phyloP scores from a whole-genome alignment of 2,113 vertebrate genomes.

The Rhombomys opimus region DNA sequence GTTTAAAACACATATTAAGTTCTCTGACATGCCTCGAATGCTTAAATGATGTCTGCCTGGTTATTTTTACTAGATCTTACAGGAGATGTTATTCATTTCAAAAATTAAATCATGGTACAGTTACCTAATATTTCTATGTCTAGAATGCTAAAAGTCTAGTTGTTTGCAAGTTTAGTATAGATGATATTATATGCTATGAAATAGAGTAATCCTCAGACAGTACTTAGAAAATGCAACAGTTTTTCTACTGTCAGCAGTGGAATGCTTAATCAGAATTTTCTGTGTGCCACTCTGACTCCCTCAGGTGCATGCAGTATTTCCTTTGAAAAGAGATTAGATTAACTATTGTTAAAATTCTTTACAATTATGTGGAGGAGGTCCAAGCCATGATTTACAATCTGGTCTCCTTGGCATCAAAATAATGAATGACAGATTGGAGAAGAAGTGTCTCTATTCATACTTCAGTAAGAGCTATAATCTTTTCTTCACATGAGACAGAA shows the following conservation, averaged over 20 bases:
- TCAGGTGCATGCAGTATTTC: conserved; percentile 40
- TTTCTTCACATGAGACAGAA: conserved; percentile 23
- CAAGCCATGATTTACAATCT: conserved; percentile 61
- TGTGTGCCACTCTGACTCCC: conserved; percentile 48
- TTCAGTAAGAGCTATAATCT: conserved; percentile 34
- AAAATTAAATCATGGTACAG: conserved; percentile 6
- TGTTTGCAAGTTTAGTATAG: conserved; percentile 29
- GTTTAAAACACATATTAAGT: conserved; percentile 20
- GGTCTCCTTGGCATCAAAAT: conserved; percentile 54
- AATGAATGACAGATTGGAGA: conserved; percentile 15
- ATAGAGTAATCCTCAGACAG: conserved; percentile 38
- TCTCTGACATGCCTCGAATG: background rate
- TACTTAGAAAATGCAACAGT: conserved; percentile 52
- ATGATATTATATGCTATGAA: conserved; percentile 46
- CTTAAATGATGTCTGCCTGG: background rate
- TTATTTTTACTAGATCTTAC: conserved; percentile 38
- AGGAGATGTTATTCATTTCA: background rate
- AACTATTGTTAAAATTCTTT: conserved; percentile 72
- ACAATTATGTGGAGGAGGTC: conserved; percentile 35
- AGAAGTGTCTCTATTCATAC: conserved; percentile 10
- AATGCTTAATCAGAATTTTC: conserved; percentile 52
- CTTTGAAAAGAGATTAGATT: conserved; percentile 52
- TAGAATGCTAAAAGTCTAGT: conserved; percentile 31
- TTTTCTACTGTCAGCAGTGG: conserved; percentile 20
- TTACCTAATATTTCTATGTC: conserved; percentile 31